phyloP scores from a whole-genome alignment of 2,797 vertebrate species.

The Delichon dasypus region DNA sequence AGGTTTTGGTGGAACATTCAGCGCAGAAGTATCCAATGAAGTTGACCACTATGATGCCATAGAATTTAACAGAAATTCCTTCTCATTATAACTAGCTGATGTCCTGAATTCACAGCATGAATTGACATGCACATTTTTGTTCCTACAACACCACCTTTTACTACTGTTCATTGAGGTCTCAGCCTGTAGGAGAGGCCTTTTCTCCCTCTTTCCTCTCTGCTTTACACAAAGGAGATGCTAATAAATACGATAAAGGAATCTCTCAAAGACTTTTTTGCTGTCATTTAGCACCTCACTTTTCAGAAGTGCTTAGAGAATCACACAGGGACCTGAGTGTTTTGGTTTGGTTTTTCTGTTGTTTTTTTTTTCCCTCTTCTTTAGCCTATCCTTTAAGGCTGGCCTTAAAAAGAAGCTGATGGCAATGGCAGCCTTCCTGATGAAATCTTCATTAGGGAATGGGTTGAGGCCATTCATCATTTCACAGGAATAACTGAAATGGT shows the following conservation, averaged over 20 bases:
- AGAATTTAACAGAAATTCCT: not conserved
- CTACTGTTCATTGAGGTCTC: not conserved
- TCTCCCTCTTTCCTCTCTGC: not conserved
- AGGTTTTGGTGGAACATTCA: not conserved
- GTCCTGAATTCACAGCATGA: not conserved
- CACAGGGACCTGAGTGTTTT: not conserved
- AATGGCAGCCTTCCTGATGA: not conserved
- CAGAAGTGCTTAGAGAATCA: not conserved
- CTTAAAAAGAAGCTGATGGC: not conserved
- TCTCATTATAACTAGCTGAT: not conserved
- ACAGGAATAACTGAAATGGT: slow-evolving; percentile 2
- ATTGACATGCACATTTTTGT: not conserved
- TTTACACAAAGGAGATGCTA: not conserved
- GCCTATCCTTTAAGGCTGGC: not conserved
- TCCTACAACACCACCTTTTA: not conserved
- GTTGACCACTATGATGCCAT: not conserved
- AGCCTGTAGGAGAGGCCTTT: not conserved
- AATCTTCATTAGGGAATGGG: slow-evolving; percentile 32
- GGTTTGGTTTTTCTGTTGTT: too few relatives aligned
- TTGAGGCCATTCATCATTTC: slow-evolving; percentile 24
- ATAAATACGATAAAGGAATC: not conserved
- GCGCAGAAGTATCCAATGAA: not conserved
- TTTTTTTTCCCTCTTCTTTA: not conserved
- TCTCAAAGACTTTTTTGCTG: not conserved
- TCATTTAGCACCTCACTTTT: not conserved